These are phyloP conservation scores for Thalassarche chlororhynchos DNA, from an alignment of 2,113 vertebrate species.

Conservation along the genomic window DNA sequence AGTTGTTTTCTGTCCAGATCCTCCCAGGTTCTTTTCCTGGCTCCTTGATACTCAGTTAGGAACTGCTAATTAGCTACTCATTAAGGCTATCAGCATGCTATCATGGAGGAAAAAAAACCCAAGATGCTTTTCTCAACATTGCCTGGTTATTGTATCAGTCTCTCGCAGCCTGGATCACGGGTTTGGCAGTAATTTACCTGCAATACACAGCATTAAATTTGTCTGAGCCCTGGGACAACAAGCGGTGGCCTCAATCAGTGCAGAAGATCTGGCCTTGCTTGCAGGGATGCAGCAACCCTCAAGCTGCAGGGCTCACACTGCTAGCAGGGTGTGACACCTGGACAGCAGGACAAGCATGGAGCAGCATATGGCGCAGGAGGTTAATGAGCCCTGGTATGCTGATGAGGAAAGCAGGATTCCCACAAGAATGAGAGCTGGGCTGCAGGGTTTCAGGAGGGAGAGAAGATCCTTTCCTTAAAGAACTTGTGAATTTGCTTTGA, in stretches of 20 bases:
- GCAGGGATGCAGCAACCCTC: background rate
- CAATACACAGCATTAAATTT: background rate
- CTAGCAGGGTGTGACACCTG: background rate
- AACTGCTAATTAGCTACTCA: background rate
- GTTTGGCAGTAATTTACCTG: background rate
- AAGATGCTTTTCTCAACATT: background rate
- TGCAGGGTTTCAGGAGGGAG: background rate
- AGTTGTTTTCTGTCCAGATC: background rate
- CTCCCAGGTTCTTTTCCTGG: background rate
- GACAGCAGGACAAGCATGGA: background rate
- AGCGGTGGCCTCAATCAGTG: too few relatives aligned
- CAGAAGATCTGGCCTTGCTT: background rate
- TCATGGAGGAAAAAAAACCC: rapidly evolving
- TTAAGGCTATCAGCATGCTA: background rate
- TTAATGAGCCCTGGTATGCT: rapidly evolving
- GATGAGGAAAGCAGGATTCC: background rate
- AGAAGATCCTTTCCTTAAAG: background rate
- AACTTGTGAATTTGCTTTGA: background rate
- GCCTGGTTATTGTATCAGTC: background rate
- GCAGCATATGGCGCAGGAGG: rapidly evolving
- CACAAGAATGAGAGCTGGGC: background rate
- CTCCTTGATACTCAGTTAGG: background rate
- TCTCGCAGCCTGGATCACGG: background rate
- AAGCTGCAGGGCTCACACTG: too few relatives aligned
- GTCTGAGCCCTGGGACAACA: background rate